A percentile compares a stretch with the other conserved stretches of the same genome.
phyloP scores from a whole-genome alignment of 23 tunicate species.

The Halocynthia roretzi region DNA sequence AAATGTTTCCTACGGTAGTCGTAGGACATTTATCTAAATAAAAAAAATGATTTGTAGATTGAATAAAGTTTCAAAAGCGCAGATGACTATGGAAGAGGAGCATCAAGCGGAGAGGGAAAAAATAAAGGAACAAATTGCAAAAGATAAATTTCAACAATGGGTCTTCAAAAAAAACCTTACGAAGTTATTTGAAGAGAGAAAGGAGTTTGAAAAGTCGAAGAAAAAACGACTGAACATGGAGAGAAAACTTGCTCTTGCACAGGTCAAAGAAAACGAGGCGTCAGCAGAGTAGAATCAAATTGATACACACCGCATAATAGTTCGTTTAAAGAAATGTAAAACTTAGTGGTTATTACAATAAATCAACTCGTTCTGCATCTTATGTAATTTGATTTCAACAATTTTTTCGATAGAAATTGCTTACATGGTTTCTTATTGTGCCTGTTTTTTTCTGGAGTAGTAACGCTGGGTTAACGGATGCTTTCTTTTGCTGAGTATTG shows the following conservation, averaged over 20 bases:
- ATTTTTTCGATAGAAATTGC: too few species aligned
- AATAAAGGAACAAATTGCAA: slow-evolving; percentile 34
- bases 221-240: slow-evolving; percentile 34
- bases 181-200: slow-evolving; percentile 23
- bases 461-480: too few species aligned
- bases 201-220: slow-evolving; percentile 44
- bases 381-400: too few species aligned
- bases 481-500: too few species aligned
- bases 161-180: slow-evolving; percentile 29
- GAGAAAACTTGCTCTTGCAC: neutral
- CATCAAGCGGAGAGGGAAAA: slow-evolving; percentile 30
- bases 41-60: slow-evolving; percentile 22
- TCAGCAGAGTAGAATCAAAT: too few species aligned
- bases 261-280: too few species aligned
- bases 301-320: too few species aligned
- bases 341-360: too few species aligned
- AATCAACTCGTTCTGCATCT: too few species aligned
- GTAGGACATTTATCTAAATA: neutral
- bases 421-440: too few species aligned
- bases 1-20: neutral
- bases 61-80: slow-evolving; percentile 32
- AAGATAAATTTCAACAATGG: slow-evolving; percentile 44
- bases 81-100: slow-evolving; percentile 16
- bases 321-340: too few species aligned
- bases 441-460: too few species aligned